Evolutionary conservation across 1,140 invertebrate species (phyloP).

Genomic region (Ooceraea biroi): DNA sequence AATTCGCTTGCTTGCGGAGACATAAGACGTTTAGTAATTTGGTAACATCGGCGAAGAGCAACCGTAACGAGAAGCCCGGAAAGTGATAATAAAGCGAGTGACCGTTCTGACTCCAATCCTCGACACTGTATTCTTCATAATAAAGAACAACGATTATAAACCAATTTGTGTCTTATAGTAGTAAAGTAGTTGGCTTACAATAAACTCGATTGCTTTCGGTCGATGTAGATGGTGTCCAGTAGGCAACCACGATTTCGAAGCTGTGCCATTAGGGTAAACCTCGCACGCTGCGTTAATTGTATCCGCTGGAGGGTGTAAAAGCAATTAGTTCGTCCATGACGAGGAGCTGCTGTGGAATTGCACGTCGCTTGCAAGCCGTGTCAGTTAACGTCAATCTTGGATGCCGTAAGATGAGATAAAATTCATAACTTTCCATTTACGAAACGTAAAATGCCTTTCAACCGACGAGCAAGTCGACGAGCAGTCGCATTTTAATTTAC

Average conservation of each 20-base stretch:
- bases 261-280: constrained; percentile 33
- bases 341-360: constrained; percentile 6
- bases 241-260: constrained; percentile 15
- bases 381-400: neutral
- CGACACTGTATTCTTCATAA: too few relatives aligned
- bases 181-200: too few relatives aligned
- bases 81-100: too few relatives aligned
- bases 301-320: constrained; percentile 37
- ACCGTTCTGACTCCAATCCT: too few relatives aligned
- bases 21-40: too few relatives aligned
- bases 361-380: neutral
- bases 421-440: neutral
- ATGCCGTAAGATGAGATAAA: neutral
- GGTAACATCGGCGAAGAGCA: too few relatives aligned
- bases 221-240: constrained; percentile 15
- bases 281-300: constrained; percentile 35
- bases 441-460: neutral
- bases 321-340: constrained; percentile 43
- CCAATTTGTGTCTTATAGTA: too few relatives aligned
- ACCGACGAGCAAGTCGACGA: neutral
- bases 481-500: neutral
- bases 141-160: too few relatives aligned
- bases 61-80: too few relatives aligned
- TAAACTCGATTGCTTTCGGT: neutral
- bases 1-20: too few relatives aligned